These are phyloP conservation scores for Balaeniceps rex DNA, from an alignment of 2,113 vertebrate species.

Conservation along the genomic window DNA sequence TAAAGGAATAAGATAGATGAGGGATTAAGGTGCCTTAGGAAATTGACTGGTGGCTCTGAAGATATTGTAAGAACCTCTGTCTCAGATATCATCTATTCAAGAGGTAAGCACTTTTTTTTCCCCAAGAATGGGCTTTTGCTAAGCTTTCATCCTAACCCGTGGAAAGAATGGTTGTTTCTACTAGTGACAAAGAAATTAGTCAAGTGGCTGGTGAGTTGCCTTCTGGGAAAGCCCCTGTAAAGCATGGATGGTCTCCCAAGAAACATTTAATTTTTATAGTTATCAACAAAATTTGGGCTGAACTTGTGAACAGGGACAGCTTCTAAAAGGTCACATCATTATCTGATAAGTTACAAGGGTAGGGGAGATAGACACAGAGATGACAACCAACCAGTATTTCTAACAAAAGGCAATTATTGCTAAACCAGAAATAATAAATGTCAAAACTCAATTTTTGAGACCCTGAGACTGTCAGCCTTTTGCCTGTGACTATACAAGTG, in stretches of 20 bases:
- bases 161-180: neutral
- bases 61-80: neutral
- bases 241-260: neutral
- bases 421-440: neutral
- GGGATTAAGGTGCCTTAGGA: neutral
- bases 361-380: neutral
- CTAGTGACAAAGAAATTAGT: neutral
- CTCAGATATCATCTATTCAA: neutral
- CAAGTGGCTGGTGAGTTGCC: neutral
- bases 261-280: neutral
- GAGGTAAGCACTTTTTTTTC: neutral
- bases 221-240: neutral
- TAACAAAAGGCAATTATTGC: neutral
- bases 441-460: neutral
- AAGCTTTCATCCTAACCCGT: neutral
- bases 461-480: neutral
- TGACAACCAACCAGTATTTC: neutral
- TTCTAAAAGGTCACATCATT: neutral
- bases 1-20: neutral
- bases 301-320: neutral
- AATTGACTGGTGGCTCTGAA: neutral
- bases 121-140: neutral
- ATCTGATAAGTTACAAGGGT: neutral
- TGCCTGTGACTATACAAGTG: neutral
- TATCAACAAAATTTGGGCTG: neutral